Conservation (phyloP, 2,113 vertebrate genomes). For the Loxodonta africana region DNA sequence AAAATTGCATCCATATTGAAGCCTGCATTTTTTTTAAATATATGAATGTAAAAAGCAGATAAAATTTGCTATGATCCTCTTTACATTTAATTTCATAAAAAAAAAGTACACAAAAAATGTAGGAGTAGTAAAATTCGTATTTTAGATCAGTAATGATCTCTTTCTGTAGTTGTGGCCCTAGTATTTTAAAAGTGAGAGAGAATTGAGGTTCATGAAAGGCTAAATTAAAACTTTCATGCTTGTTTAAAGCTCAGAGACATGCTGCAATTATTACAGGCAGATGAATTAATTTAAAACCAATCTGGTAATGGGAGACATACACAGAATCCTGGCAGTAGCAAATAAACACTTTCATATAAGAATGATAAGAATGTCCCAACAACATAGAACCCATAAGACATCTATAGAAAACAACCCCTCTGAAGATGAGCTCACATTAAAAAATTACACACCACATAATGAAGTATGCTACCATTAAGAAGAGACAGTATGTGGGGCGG, state of each 20-base stretch:
- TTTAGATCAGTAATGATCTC: not conserved
- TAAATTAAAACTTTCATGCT: not conserved
- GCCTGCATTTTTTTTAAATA: not conserved
- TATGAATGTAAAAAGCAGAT: not conserved
- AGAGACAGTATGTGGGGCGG: not conserved
- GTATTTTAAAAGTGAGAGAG: not conserved
- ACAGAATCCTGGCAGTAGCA: not conserved
- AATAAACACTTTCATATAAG: not conserved
- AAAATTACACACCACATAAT: not conserved
- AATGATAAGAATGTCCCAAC: not conserved
- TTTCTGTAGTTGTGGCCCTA: not conserved
- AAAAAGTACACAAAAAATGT: not conserved
- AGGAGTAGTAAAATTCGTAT: not conserved
- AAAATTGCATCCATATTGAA: not conserved
- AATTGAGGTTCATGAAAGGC: not conserved
- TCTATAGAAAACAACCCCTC: not conserved
- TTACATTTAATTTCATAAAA: not conserved
- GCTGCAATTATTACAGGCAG: not conserved
- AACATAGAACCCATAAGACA: not conserved
- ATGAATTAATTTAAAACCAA: not conserved
- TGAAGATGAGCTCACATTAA: not conserved
- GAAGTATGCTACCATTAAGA: not conserved
- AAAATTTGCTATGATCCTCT: conserved; percentile 9
- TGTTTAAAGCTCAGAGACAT: not conserved
- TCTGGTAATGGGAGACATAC: not conserved